Conservation (phyloP, 2,113 vertebrate species). For the Phalacrocorax brasilianus region DNA sequence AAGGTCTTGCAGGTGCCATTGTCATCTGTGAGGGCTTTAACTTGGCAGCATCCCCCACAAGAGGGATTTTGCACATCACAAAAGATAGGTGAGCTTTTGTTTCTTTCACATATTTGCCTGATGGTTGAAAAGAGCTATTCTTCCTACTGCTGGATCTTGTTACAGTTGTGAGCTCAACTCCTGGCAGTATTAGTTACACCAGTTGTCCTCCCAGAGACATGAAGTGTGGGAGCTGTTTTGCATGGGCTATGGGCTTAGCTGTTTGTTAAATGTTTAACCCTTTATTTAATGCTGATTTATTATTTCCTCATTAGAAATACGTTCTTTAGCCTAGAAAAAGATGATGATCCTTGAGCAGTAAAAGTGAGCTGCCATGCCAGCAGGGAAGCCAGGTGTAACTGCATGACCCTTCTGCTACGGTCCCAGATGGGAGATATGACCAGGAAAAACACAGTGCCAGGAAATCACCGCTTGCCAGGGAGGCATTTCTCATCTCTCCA, state of each 20-base stretch:
- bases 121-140: neutral
- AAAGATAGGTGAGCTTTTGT: neutral
- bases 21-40: neutral
- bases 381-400: neutral
- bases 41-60: neutral
- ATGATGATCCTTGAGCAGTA: neutral
- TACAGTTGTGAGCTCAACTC: neutral
- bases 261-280: neutral
- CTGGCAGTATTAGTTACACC: neutral
- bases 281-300: neutral
- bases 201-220: neutral
- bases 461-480: neutral
- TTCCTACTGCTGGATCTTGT: neutral
- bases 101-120: neutral
- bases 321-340: neutral
- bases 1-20: neutral
- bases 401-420: no score
- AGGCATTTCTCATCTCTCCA: neutral
- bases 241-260: neutral
- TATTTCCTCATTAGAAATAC: neutral
- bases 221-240: neutral
- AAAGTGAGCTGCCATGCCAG: neutral
- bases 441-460: rapidly evolving
- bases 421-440: neutral
- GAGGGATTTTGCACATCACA: neutral